phyloP scores from a whole-genome alignment of 2,797 vertebrate genomes.

The Ptychobarbus kaznakovi region DNA sequence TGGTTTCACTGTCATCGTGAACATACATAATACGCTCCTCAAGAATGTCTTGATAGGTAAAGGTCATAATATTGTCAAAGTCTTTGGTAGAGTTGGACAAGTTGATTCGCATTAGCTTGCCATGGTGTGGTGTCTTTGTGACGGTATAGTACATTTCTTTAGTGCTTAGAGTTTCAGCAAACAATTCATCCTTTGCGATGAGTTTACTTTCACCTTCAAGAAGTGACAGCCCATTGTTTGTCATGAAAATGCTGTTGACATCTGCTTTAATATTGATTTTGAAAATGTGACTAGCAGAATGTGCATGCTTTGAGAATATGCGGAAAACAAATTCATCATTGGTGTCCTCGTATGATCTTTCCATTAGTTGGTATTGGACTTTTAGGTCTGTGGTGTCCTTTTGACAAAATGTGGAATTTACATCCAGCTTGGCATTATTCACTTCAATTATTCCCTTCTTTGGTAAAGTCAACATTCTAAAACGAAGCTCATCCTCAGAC shows the following conservation, averaged over 20 bases:
- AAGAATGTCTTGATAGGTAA: conserved; percentile 84
- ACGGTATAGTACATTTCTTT: conserved; percentile 84
- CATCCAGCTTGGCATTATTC: conserved; percentile 75
- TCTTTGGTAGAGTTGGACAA: conserved; percentile 80
- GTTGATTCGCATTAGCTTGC: conserved; percentile 81
- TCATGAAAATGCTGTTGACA: conserved; percentile 80
- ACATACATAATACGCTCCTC: conserved; percentile 84
- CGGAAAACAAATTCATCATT: conserved; percentile 85
- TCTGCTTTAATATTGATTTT: conserved; percentile 85
- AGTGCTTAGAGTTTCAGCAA: conserved; percentile 83
- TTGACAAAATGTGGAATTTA: conserved; percentile 86
- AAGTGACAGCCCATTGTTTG: conserved; percentile 83
- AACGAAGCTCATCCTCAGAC: conserved; percentile 80
- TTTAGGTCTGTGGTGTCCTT: conserved; percentile 78
- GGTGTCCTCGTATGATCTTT: conserved; percentile 76
- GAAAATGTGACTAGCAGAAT: conserved; percentile 83
- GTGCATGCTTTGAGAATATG: conserved; percentile 82
- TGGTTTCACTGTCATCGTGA: conserved; percentile 89
- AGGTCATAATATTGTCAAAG: conserved; percentile 79
- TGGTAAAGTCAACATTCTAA: conserved; percentile 82
- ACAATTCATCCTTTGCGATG: conserved; percentile 83
- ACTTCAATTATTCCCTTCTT: conserved; percentile 85
- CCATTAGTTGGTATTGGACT: conserved; percentile 83
- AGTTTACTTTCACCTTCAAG: conserved; percentile 88
- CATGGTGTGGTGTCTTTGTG: conserved; percentile 80